phyloP scores from a whole-genome alignment of 2,113 vertebrate species.

The Alethe diademata region DNA sequence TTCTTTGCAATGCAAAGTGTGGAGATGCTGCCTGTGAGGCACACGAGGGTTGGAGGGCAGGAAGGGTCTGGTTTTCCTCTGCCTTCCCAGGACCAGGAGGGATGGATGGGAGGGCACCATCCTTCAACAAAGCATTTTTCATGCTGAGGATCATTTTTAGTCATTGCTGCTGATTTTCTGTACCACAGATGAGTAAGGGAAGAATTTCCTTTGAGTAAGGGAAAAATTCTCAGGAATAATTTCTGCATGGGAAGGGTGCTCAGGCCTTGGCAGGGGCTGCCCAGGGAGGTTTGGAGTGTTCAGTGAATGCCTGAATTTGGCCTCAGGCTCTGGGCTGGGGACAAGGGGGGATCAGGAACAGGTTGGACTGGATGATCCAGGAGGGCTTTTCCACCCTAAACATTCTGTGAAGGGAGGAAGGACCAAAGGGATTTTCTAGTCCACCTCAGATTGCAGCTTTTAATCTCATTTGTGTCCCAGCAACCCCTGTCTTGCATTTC shows the following conservation, averaged over 20 bases:
- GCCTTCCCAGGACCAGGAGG: background rate
- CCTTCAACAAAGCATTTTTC: accelerated
- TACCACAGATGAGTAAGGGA: accelerated
- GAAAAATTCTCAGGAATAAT: background rate
- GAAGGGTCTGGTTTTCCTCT: background rate
- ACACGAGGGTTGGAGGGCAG: accelerated
- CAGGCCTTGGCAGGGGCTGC: background rate
- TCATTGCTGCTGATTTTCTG: background rate
- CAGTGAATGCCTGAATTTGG: accelerated
- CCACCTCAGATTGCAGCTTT: background rate
- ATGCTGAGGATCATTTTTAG: background rate
- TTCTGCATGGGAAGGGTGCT: background rate
- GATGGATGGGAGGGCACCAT: accelerated
- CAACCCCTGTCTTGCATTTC: background rate
- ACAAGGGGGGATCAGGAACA: background rate
- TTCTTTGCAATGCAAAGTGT: background rate
- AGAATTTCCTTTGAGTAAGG: background rate
- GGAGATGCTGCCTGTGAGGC: background rate
- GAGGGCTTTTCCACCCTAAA: background rate
- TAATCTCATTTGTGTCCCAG: background rate
- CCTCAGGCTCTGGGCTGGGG: background rate
- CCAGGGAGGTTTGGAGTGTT: background rate
- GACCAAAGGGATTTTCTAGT: background rate
- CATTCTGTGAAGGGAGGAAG: background rate
- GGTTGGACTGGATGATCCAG: accelerated